Evolutionary conservation across 2,888 invertebrate species (phyloP).

Genomic region (Mesochorus sp.): DNA sequence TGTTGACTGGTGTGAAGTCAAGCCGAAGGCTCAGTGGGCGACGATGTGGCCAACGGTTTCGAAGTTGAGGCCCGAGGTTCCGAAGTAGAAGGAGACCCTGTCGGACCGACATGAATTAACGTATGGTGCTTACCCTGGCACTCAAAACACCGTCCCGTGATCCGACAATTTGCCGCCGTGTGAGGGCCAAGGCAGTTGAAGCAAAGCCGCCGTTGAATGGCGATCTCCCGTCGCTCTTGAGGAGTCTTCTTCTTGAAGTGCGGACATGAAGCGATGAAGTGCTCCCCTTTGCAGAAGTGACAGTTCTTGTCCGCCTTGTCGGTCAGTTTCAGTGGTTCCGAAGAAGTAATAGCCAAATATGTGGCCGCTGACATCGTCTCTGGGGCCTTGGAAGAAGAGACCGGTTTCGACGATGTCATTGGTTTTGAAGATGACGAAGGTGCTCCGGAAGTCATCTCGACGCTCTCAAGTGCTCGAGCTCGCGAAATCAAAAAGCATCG

Average conservation of each 20-base stretch:
- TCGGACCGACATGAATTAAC: not conserved
- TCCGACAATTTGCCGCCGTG: constrained; percentile 1
- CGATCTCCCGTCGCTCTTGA: not conserved
- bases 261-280: not conserved
- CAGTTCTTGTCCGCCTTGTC: not conserved
- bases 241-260: not conserved
- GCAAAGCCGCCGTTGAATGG: not conserved
- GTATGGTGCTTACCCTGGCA: constrained; percentile 7
- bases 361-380: too few species aligned
- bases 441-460: not conserved
- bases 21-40: not conserved
- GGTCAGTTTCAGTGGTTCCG: not conserved
- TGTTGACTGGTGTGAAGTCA: not conserved
- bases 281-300: not conserved
- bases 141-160: not conserved
- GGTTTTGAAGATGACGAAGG: too few species aligned
- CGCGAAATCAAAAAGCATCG: too few species aligned
- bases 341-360: not conserved
- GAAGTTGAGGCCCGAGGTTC: not conserved
- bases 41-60: not conserved
- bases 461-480: constrained; percentile 9
- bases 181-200: constrained; percentile 17
- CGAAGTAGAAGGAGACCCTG: not conserved
- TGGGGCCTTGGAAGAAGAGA: too few species aligned
- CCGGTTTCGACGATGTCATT: too few species aligned